Base-by-base conservation (phyloP, 2,888 invertebrate species). In the Stenoptilia bipunctidactyla region DNA sequence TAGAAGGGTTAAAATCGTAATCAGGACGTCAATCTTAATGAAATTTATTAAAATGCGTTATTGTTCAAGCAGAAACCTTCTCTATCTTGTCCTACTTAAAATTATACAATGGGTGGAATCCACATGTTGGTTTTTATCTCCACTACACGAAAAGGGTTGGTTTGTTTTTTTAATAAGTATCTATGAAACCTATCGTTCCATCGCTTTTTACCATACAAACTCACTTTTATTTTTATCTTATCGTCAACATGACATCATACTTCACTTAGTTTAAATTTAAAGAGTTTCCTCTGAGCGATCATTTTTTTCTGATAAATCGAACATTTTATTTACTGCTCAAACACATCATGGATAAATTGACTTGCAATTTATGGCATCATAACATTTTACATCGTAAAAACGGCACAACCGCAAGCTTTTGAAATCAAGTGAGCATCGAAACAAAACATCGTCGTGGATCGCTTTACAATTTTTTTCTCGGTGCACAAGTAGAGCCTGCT, bases 21-120 rank as follows among this genome's bases (percentile, higher is more conserved):
- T 83, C 82, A 69, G 63, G 54, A 54, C 62, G 75, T 79, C 80
- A 79, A 83, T 83, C 82, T 77, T 71, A 83, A 80, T 80, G 71
- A 80, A 73, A 68, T 68, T 61, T 73, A 79, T 77, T 76, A 77
- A 75, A 79, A 77, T 70, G 63, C 65, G 58, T 73, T 70, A 71
- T 79, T 76, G 74, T 77, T 76, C 73, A 64, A 72, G 70, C 74
- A 70, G 69, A 77, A 76, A 73, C 66, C 68, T 59, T 55, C 64
- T 58, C 67, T 60, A 64, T 66, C 61, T 66, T 55, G 61, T 59
- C 62, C 70, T 67, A 67, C 66, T 75, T 68, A 56, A 61, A 67
- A 67, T 60, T 58, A 69, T 56, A 80, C 77, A 79, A 82, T 74
- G 60, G 66, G 47, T 49, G 45, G 51, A 56, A 55, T 56, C 63